phyloP scores from a whole-genome alignment of 2,888 invertebrate species.

The Orchesellides sinensis region DNA sequence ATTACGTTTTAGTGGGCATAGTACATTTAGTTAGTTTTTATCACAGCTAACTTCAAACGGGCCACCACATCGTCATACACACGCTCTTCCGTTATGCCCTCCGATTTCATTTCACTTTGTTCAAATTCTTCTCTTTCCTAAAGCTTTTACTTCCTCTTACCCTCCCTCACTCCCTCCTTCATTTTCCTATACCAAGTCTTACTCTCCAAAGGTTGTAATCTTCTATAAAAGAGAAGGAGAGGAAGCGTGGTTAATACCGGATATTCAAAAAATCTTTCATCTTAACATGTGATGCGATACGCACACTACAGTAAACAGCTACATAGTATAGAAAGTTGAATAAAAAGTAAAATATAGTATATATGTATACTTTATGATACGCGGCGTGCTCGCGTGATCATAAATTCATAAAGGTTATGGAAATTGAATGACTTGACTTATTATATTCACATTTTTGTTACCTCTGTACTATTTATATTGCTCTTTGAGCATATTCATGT shows the following conservation, averaged over 20 bases:
- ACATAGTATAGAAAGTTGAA: neutral
- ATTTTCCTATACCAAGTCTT: neutral
- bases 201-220: neutral
- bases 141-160: slow-evolving; percentile 14
- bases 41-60: slow-evolving; percentile 35
- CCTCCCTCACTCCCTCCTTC: neutral
- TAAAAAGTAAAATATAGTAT: neutral
- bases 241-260: slow-evolving; percentile 50
- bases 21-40: slow-evolving; percentile 40
- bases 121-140: slow-evolving; percentile 8
- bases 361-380: slow-evolving; percentile 24
- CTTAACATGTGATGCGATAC: slow-evolving; percentile 29
- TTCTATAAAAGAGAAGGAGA: neutral
- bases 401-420: slow-evolving; percentile 50
- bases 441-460: slow-evolving; percentile 3
- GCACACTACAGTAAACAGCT: neutral
- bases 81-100: slow-evolving; percentile 2
- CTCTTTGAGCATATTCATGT: too few relatives aligned
- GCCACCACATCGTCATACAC: slow-evolving; percentile 15
- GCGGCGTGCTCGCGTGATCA: slow-evolving; percentile 41
- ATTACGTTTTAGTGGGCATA: slow-evolving; percentile 35
- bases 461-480: too few relatives aligned
- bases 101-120: slow-evolving; percentile 7
- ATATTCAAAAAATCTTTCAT: slow-evolving; percentile 48
- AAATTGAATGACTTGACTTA: slow-evolving; percentile 12